phyloP scores from a whole-genome alignment of 2,888 invertebrate genomes.

The Malacosoma neustria region DNA sequence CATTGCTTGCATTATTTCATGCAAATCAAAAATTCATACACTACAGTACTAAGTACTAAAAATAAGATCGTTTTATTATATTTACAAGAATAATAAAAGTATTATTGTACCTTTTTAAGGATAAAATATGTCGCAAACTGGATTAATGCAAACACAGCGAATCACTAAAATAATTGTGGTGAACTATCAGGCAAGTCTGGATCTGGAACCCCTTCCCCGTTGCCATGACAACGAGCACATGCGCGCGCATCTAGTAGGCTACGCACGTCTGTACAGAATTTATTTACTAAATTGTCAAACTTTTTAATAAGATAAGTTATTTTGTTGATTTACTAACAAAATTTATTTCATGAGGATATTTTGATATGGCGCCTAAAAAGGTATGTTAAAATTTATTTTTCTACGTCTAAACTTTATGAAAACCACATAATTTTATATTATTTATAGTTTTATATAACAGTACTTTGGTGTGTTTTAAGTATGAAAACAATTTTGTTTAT shows the following conservation, averaged over 20 bases:
- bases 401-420: too few species aligned
- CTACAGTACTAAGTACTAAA: too few species aligned
- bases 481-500: too few species aligned
- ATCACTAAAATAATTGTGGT: constrained; percentile 9
- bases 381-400: too few species aligned
- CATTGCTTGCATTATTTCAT: too few species aligned
- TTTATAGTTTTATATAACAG: too few species aligned
- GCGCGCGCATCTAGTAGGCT: constrained; percentile 49
- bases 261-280: constrained; percentile 10
- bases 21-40: too few species aligned
- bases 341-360: constrained; percentile 9
- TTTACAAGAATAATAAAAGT: too few species aligned
- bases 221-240: constrained; percentile 37
- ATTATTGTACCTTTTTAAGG: not conserved
- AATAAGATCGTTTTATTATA: too few species aligned
- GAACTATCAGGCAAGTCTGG: constrained; percentile 7
- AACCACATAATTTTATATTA: too few species aligned
- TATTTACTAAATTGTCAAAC: constrained; percentile 44
- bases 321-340: constrained; percentile 12
- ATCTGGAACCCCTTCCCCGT: constrained; percentile 30
- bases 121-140: too few species aligned
- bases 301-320: constrained; percentile 21
- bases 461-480: too few species aligned
- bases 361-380: constrained; percentile 58
- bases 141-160: constrained; percentile 12